These are phyloP conservation scores for Sesia apiformis DNA, from an alignment of 2,888 invertebrate genomes.

Conservation along the genomic window DNA sequence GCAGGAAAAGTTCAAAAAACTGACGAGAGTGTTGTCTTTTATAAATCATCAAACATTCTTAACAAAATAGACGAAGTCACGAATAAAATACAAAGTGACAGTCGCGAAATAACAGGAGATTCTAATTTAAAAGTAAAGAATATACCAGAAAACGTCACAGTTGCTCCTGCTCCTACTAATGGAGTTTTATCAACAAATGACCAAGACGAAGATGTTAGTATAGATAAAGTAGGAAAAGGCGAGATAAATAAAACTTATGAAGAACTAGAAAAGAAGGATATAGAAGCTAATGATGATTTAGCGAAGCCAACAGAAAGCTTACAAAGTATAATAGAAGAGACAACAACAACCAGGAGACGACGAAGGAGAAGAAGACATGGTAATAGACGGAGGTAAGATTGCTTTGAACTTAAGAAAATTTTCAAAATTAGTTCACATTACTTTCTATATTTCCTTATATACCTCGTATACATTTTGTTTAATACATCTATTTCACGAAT, in stretches of 20 bases:
- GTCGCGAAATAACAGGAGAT: conserved; percentile 69
- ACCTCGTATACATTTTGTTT: not conserved
- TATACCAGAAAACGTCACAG: conserved; percentile 56
- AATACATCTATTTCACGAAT: too few species aligned
- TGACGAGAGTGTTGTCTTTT: conserved; percentile 32
- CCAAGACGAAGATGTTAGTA: conserved; percentile 37
- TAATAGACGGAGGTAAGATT: conserved; percentile 46
- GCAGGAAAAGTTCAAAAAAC: conserved; percentile 61
- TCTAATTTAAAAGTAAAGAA: conserved; percentile 59
- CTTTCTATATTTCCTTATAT: not conserved
- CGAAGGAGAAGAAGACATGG: conserved; percentile 59
- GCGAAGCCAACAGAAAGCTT: conserved; percentile 58
- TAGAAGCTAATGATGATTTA: conserved; percentile 38
- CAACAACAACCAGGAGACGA: conserved; percentile 28
- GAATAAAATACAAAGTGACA: conserved; percentile 72
- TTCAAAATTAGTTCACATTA: not conserved
- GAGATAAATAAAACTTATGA: conserved; percentile 33
- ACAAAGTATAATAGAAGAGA: conserved; percentile 45
- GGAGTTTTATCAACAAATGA: conserved; percentile 54
- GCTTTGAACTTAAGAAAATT: not conserved
- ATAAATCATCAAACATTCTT: conserved; percentile 42
- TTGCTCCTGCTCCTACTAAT: conserved; percentile 64
- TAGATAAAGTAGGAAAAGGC: conserved; percentile 20
- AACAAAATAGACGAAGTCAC: conserved; percentile 64
- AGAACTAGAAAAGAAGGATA: conserved; percentile 28